These are phyloP conservation scores for Nematopogon swammerdamellus DNA, from an alignment of 2,888 invertebrate species.

Conservation along the genomic window DNA sequence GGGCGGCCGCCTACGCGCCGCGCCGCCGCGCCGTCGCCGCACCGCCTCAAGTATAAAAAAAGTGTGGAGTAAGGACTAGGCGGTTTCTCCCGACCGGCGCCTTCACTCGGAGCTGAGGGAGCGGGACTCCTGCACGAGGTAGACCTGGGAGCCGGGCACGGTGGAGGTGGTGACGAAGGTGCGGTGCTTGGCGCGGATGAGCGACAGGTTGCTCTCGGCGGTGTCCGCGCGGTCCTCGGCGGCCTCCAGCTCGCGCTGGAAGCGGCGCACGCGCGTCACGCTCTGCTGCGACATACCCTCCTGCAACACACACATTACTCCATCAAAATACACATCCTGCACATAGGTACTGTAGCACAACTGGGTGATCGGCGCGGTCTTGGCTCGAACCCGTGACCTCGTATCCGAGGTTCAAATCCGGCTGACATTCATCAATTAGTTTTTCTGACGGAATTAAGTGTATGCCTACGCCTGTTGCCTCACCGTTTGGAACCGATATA, in stretches of 20 bases:
- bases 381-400: too few relatives aligned
- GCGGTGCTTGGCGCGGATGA: constrained; percentile 98
- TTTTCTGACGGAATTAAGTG: too few relatives aligned
- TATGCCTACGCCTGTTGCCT: too few relatives aligned
- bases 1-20: constrained; percentile 34
- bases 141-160: constrained; percentile 88
- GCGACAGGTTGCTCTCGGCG: constrained; percentile 90
- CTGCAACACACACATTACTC: constrained; percentile 33
- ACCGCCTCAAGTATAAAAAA: constrained; percentile 37
- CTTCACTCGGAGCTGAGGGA: constrained; percentile 49
- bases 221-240: constrained; percentile 95
- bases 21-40: constrained; percentile 45
- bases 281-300: constrained; percentile 91
- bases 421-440: too few relatives aligned
- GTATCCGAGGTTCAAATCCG: too few relatives aligned
- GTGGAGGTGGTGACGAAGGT: constrained; percentile 94
- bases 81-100: constrained; percentile 23
- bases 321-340: too few relatives aligned
- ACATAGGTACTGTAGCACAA: too few relatives aligned
- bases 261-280: constrained; percentile 93
- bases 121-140: constrained; percentile 84
- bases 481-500: too few relatives aligned
- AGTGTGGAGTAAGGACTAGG: constrained; percentile 38
- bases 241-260: constrained; percentile 97
- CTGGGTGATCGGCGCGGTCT: too few relatives aligned